phyloP scores from a whole-genome alignment of 2,888 invertebrate genomes.

The Stenodema calcarata region DNA sequence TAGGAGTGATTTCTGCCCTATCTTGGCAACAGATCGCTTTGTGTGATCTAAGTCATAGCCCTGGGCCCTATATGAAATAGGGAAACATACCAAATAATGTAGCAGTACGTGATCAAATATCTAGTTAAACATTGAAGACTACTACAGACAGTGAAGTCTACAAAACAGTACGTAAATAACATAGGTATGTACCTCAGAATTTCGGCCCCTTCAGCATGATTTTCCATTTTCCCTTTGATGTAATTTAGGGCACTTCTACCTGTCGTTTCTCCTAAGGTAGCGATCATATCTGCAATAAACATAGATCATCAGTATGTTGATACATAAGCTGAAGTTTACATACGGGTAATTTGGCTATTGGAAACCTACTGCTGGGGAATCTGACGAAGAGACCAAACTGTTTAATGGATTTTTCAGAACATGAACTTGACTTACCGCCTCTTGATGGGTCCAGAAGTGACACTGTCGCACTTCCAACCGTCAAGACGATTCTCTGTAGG shows the following conservation, averaged over 20 bases:
- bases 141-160: neutral
- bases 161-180: neutral
- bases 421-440: conserved; percentile 62
- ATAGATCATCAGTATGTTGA: neutral
- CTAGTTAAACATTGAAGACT: too few species aligned
- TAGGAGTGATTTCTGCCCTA: too few species aligned
- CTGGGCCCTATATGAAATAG: too few species aligned
- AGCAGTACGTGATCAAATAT: too few species aligned
- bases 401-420: too few species aligned
- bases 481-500: conserved; percentile 79
- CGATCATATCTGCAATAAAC: conserved; percentile 58
- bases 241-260: conserved; percentile 68
- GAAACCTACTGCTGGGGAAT: too few species aligned
- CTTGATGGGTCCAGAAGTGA: conserved; percentile 81
- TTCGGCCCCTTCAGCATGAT: conserved; percentile 76
- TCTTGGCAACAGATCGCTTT: too few species aligned
- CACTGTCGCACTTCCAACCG: conserved; percentile 85
- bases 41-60: too few species aligned
- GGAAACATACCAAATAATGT: too few species aligned
- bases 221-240: conserved; percentile 78
- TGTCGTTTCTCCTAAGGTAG: conserved; percentile 58
- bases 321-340: too few species aligned
- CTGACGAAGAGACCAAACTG: too few species aligned
- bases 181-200: conserved; percentile 63
- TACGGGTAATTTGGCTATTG: too few species aligned